Conservation (phyloP, 2,113 vertebrate genomes). For the Oxyruncus cristatus region DNA sequence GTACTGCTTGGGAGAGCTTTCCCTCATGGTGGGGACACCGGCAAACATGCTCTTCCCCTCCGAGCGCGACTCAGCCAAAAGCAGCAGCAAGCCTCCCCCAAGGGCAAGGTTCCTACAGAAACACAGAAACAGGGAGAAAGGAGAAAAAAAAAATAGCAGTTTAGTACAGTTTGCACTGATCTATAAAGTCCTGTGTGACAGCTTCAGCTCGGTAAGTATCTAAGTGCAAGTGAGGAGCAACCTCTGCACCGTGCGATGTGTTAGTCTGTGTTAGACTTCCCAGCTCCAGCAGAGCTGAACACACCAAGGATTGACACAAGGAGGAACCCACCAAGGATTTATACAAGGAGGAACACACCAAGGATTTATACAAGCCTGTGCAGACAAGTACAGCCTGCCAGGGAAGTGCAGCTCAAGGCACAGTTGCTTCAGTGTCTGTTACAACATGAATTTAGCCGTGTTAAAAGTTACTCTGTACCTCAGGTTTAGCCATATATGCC, state of each 20-base stretch:
- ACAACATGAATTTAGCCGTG: neutral
- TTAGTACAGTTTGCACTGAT: neutral
- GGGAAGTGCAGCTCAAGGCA: neutral
- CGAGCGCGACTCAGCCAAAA: slow-evolving; percentile 92
- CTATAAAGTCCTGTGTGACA: neutral
- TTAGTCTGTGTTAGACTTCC: neutral
- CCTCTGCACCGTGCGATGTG: neutral
- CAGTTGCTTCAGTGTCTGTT: neutral
- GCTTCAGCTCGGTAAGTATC: neutral
- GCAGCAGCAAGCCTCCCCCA: slow-evolving; percentile 91
- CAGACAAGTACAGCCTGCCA: neutral
- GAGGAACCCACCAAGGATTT: neutral
- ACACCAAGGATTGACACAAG: neutral
- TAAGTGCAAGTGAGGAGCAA: neutral
- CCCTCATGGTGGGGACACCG: slow-evolving; percentile 92
- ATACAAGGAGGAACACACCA: neutral
- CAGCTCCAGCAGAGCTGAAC: neutral
- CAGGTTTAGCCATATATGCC: neutral
- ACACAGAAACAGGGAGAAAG: neutral
- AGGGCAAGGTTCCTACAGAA: slow-evolving; percentile 89
- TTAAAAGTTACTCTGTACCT: slow-evolving; percentile 15
- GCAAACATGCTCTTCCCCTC: slow-evolving; percentile 99
- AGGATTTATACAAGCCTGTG: neutral
- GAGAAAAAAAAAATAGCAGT: neutral
- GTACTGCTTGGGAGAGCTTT: slow-evolving; percentile 97